Conservation (phyloP, 92 coral and sea anemone genomes). For the Epizoanthus illoricatus region DNA sequence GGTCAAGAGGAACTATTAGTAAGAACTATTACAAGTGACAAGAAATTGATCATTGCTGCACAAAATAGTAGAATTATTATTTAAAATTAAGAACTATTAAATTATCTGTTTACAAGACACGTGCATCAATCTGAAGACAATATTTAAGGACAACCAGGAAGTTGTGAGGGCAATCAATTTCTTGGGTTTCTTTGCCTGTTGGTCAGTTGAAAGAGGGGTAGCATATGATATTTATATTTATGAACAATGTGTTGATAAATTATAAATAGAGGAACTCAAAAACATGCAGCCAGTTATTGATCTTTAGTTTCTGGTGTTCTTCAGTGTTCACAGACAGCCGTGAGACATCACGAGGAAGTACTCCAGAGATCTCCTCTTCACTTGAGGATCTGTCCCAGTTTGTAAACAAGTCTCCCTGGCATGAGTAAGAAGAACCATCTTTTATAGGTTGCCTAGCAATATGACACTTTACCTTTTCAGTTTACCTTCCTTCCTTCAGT, state of each 20-base stretch:
- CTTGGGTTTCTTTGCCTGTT: too few species aligned
- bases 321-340: slow-evolving; percentile 29
- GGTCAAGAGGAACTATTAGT: too few species aligned
- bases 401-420: slow-evolving; percentile 75
- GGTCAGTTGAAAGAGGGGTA: too few species aligned
- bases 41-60: too few species aligned
- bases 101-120: neutral
- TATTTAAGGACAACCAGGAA: too few species aligned
- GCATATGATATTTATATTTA: too few species aligned
- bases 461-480: neutral
- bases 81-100: neutral
- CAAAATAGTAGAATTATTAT: too few species aligned
- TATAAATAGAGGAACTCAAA: too few species aligned
- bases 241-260: too few species aligned
- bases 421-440: slow-evolving; percentile 54
- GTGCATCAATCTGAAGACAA: too few species aligned
- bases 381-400: slow-evolving; percentile 71
- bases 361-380: slow-evolving; percentile 71
- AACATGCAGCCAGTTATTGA: slow-evolving; percentile 1
- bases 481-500: neutral
- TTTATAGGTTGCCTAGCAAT: neutral
- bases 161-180: too few species aligned
- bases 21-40: too few species aligned
- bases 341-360: slow-evolving; percentile 41
- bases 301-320: neutral